Base-by-base conservation (phyloP, 2,113 vertebrate genomes). In the Elaphurus davidianus region DNA sequence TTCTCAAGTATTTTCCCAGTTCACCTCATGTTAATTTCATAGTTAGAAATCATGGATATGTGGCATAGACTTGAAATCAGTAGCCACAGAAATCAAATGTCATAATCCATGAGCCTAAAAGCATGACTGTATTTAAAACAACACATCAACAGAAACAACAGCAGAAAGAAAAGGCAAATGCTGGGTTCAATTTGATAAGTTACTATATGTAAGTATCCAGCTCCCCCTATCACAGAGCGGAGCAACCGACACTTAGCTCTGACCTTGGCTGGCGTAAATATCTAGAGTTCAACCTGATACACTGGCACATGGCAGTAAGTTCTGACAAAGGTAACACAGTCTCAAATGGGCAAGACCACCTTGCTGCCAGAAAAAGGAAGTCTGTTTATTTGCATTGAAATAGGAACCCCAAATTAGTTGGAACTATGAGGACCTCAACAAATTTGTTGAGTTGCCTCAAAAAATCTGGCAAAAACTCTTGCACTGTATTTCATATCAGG, bases 1-100 rank as follows among this genome's bases (percentile, higher is more conserved):
- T 57, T 87, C 36, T 85, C 45, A 88, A 78, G 40, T 60, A 62
- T 95, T 88, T 87, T n/a, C 33, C 43, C 27, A 93, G 33, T 50
- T 90, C 90, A 78, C 21, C 43, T 89, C 89, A 45, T 55, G 3
- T 47, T 87, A 83, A 92, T 67, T 87, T 94, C 27, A 74, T n/a
- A 82, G n/a, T 52, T 50, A 36, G 25, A 6, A 64, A 52, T 93
- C n/a, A 93, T 47, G 43, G 19, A 67, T 62, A 67, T 25, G 74
- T 27, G 6, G 23, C 40, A 62, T 40, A 57, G 45, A 40, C 28
- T 91, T 88, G 7, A 16, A 81, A 21, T 67, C 16, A 81, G 15
- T 82, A 90, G 47, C 14, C 92, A 40, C 16, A 79, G 76, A 95
- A 93, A 96, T 74, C 62, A 98, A 50, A 57, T 21, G 36, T 78